Base-by-base conservation (phyloP, 2,888 invertebrate species). In the Pollenia angustigena region DNA sequence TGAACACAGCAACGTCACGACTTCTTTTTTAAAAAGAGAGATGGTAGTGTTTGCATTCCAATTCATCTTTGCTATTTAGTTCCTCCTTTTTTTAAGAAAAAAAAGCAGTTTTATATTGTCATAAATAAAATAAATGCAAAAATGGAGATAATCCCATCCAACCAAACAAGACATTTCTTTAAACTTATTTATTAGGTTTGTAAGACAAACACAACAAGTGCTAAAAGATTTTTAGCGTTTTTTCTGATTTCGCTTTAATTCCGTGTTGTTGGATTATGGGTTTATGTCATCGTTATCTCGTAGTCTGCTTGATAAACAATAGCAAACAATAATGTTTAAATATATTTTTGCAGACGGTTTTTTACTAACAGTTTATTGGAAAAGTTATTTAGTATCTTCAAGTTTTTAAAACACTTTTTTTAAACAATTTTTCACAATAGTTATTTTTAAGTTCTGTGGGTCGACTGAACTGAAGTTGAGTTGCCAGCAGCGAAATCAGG, bases 181-280 rank as follows among this genome's bases (percentile, higher is more conserved):
- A 1, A 1, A 7, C 58, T 52, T 64, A 58, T 81, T 81, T 52
- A 85, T 69, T 81, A 69, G 78, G 85, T 85, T 50, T 78, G 68
- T 79, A 69, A 74, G 78, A 40, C 64, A 72, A 18, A 72, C n/a
- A 52, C 52, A n/a, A 18, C 54, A 42, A 62, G 18, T 62, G 42
- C 18, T 18, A 50, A 58, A 58, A 14, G 1, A 46, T 58, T 16
- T 46, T n/a, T n/a, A n/a, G 42, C 1, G 4, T 42, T 75, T 46
- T 52, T 62, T 62, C 40, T 14, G 14, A 4, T 48, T 66, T 62
- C 23, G 16, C 9, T 12, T 58, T 12, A 40, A 50, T 74, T 74
- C 42, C 44, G 60, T 62, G 16, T 80, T 62, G 16, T 80, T 32
- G 32, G 6, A 32, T 32, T 60, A 54, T 11, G 32, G 40, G 6